A percentile compares a stretch with the other conserved stretches of the same genome.
phyloP scores from a whole-genome alignment of 1,140 invertebrate genomes.

The Matsumurasca onukii region DNA sequence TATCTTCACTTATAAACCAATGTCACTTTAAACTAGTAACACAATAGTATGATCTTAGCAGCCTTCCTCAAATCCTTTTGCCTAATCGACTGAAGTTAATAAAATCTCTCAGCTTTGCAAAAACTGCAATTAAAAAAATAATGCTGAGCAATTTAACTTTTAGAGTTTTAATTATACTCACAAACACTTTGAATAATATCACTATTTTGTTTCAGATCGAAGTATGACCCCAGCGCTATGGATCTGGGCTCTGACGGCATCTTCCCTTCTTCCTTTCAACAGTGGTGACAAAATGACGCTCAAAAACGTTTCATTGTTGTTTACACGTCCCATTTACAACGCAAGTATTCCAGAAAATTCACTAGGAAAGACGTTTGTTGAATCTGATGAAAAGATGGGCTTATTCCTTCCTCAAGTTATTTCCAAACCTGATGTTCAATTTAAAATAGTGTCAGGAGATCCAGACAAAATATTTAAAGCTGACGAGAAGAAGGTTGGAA shows the following conservation, averaged over 20 bases:
- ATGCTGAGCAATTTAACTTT: not conserved
- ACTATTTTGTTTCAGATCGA: not conserved
- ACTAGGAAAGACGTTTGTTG: conserved; percentile 76
- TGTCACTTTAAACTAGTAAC: too few relatives aligned
- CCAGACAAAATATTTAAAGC: conserved; percentile 89
- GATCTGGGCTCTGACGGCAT: not conserved
- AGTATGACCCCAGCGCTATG: not conserved
- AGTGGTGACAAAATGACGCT: not conserved
- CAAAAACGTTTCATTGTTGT: conserved; percentile 54
- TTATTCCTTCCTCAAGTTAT: conserved; percentile 58
- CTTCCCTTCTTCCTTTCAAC: not conserved
- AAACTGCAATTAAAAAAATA: not conserved
- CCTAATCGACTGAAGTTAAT: too few relatives aligned
- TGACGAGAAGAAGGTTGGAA: conserved; percentile 80
- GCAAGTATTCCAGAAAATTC: conserved; percentile 89
- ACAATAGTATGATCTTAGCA: too few relatives aligned
- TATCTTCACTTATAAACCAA: too few relatives aligned
- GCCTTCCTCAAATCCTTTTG: too few relatives aligned
- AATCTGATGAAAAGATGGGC: conserved; percentile 66
- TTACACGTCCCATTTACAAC: conserved; percentile 78
- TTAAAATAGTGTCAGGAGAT: conserved; percentile 80
- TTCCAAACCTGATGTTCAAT: conserved; percentile 65
- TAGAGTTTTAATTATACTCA: not conserved
- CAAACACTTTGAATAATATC: not conserved
- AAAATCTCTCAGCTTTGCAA: too few relatives aligned